Base-by-base conservation (phyloP, 2,888 invertebrate species). In the Melinaea menophilus region DNA sequence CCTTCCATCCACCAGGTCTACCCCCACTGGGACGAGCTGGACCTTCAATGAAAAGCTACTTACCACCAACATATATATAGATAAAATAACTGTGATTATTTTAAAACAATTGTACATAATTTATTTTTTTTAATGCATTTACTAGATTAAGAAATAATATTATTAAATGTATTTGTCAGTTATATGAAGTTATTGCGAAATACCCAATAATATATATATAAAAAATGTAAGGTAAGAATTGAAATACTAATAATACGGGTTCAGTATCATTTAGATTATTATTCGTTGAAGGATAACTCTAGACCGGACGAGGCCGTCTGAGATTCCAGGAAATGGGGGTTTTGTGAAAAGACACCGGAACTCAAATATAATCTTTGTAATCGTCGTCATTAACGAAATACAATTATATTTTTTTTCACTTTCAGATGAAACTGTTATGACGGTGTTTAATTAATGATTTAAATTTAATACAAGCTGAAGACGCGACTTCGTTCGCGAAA, bases 1-100 rank as follows among this genome's bases (percentile, higher is more conserved):
- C 72, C 55, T 65, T 75, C 55, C 78, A 79, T 62, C 69, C 77
- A 5, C 74, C 79, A 11, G 81, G 79, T 66, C 74, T 88, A 59
- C 90, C 89, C 4, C 90, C 88, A 0, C 73, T 90, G 67, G 90
- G 90, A 3, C 77, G 90, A 63, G 90, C 90, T 5, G 90, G 90
- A 3, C 90, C 90, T 12, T 82, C 90, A 1, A 78, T 83, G 78
- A 90, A 87, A 71, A 84, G 82, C 64, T 90, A 90, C 72, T 71
- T 87, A 61, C 90, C 90, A 51, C 89, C 90, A 35, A 77, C 84
- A 62, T 89, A 84, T 67, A 79, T 83, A 69, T 88, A 81, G 77
- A 55, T 58, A 54, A 60, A 51, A 61, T 35, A 61, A 77, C 76
- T 85, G 85, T 87, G 85, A 85, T 86, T 78, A 67, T 72, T 70